Base-by-base conservation (phyloP, 2,888 invertebrate genomes). In the Cyaniris semiargus region DNA sequence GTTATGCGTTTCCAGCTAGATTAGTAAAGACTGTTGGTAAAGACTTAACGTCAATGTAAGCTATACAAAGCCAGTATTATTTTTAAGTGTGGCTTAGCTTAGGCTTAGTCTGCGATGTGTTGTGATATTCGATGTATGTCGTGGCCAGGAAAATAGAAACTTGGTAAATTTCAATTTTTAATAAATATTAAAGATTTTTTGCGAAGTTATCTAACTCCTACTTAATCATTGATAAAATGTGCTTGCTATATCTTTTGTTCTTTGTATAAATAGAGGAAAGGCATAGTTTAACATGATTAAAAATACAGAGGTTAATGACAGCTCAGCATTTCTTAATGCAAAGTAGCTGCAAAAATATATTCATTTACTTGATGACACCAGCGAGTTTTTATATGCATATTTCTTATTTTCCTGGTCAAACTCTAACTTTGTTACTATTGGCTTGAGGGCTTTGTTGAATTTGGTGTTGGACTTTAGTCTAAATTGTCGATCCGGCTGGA, bases 51-150 rank as follows among this genome's bases (percentile, higher is more conserved):
- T 38, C 0, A n/a, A 70, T 71, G n/a, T 34, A 70, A 15, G 34
- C 5, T 53, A 70, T 38, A 71, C 38, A 71, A 38, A 21, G 74
- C 74, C 74, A 74, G 74, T 78, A 76, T 78, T 78, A 77, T 78
- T 76, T 38, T 70, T 66, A 56, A 31, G 23, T 60, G 53, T 21
- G 34, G 38, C 58, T 13, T n/a, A 58, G 60, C 23, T 21, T 58
- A 58, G 23, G 34, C 58, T 31, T 71, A 77, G 58, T 58, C 58
- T 75, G 75, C 75, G 27, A 31, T 58, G 56, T 56, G 58, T 56
- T 60, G 58, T 75, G 60, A 75, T 75, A 75, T 56, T 58, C 38
- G 75, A 60, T 38, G 75, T 66, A 66, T 66, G 15, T 66, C 15
- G 13, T 31, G 31, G 27, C 27, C 27, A 18, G 66, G 66, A 66